Evolutionary conservation across 2,113 vertebrate genomes (phyloP), one percentile per base, ranked within the genome.

Genomic region (Scomber colias): DNA sequence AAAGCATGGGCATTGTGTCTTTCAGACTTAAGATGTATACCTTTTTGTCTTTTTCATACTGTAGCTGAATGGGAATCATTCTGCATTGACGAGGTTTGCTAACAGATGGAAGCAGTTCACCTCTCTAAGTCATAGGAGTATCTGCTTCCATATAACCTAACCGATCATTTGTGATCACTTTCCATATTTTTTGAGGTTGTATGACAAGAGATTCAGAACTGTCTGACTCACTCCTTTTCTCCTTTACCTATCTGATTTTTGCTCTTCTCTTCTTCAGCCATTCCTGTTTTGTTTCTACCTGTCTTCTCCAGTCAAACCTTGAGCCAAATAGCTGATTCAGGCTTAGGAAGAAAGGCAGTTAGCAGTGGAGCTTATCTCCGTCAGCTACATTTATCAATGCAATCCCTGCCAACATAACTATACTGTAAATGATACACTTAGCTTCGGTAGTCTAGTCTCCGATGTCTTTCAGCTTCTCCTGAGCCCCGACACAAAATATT

Each of bases 361-460:
- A 74, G 66, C 75, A 5, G 64, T 15, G 64, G 46, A 85, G 62
- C 80, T 64, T 71, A 78, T 72, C 78, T 76, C 78, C 69, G 57
- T 61, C 72, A 72, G 75, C 77, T 70, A 44, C 79, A 71, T 86
- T 83, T 86, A 89, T 87, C 80, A 81, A 90, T 81, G 75, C 14
- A 15, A 51, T 31, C 60, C 66, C 64, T 61, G 77, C 85, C 75
- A 79, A 77, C 65, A 61, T 30, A 73, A 78, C 87, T 84, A 75
- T 88, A 78, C 87, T 84, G 72, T 88, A 86, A 90, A 86, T 83
- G 83, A 85, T 68, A 74, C 79, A 81, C 83, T 91, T 83, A 67
- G 75, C 70, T 69, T 65, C 9, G 24, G 62, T 64, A 54, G 73
- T 68, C 60, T 11, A 17, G 67, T 63, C 80, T 70, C 46, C 24